phyloP scores from a whole-genome alignment of 2,113 vertebrate genomes.

The Sigmodon hispidus region DNA sequence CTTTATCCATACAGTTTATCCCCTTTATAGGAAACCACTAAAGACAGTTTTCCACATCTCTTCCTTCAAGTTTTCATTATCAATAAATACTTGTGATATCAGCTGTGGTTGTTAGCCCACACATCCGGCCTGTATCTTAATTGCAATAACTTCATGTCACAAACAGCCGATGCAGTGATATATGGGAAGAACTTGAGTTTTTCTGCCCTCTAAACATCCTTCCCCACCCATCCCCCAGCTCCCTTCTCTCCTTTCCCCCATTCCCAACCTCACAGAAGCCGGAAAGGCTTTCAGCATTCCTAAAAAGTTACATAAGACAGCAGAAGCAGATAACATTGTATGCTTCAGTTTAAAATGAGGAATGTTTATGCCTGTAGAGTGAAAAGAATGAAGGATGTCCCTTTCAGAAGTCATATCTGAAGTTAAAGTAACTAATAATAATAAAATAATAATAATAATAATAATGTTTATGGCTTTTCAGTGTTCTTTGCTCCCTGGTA shows the following conservation, averaged over 20 bases:
- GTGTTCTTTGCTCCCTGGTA: background rate
- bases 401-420: slow-evolving; percentile 82
- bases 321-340: slow-evolving; percentile 90
- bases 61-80: slow-evolving; percentile 86
- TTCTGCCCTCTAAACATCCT: background rate
- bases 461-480: slow-evolving; percentile 49
- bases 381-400: slow-evolving; percentile 87
- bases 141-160: slow-evolving; percentile 86
- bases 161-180: slow-evolving; percentile 83
- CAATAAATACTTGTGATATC: slow-evolving; percentile 88
- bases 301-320: slow-evolving; percentile 90
- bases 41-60: slow-evolving; percentile 84
- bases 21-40: slow-evolving; percentile 82
- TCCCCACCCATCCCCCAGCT: slow-evolving; percentile 32
- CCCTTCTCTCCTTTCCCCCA: slow-evolving; percentile 58
- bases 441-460: slow-evolving; percentile 28
- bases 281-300: slow-evolving; percentile 90
- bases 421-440: slow-evolving; percentile 58
- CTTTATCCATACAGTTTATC: slow-evolving; percentile 83
- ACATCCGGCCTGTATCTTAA: slow-evolving; percentile 89
- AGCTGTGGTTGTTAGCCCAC: slow-evolving; percentile 84
- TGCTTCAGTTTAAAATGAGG: slow-evolving; percentile 85
- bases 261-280: slow-evolving; percentile 82
- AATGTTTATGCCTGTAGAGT: slow-evolving; percentile 85
- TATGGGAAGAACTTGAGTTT: slow-evolving; percentile 79